These are phyloP conservation scores for Microtus pennsylvanicus DNA, from an alignment of 2,113 vertebrate genomes.

Conservation along the genomic window DNA sequence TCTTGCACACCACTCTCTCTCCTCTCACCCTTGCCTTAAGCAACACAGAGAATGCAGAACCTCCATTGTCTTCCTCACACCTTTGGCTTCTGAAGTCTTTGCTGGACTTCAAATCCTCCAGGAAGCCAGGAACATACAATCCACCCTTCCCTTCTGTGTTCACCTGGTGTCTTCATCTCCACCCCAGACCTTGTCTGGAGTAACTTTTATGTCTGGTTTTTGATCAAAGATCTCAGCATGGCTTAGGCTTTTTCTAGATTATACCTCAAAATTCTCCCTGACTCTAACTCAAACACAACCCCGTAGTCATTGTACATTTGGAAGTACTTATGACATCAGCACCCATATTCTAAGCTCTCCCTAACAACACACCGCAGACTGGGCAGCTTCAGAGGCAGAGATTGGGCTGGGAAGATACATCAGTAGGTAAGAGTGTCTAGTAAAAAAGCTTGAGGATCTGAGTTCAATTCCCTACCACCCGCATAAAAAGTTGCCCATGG, in stretches of 20 bases:
- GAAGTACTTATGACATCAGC: not conserved
- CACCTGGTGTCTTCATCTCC: rapidly evolving
- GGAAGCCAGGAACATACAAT: not conserved
- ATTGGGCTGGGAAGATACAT: not conserved
- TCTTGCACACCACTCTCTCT: not conserved
- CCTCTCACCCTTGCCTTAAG: not conserved
- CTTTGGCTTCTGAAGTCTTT: not conserved
- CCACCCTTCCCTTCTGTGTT: not conserved
- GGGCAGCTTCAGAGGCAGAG: not conserved
- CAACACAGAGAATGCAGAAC: not conserved
- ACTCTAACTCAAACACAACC: not conserved
- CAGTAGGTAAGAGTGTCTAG: not conserved
- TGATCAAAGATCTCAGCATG: not conserved
- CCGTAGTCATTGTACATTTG: not conserved
- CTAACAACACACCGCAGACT: not conserved
- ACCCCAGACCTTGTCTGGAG: not conserved
- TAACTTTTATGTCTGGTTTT: not conserved
- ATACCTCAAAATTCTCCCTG: not conserved
- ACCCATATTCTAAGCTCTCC: not conserved
- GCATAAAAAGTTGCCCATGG: not conserved
- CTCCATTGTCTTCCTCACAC: not conserved
- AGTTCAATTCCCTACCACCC: not conserved
- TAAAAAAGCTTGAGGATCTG: not conserved
- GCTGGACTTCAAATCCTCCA: not conserved
- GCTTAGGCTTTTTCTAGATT: not conserved